These are phyloP conservation scores for Mamestra configurata DNA, from an alignment of 1,140 invertebrate species.

Conservation along the genomic window DNA sequence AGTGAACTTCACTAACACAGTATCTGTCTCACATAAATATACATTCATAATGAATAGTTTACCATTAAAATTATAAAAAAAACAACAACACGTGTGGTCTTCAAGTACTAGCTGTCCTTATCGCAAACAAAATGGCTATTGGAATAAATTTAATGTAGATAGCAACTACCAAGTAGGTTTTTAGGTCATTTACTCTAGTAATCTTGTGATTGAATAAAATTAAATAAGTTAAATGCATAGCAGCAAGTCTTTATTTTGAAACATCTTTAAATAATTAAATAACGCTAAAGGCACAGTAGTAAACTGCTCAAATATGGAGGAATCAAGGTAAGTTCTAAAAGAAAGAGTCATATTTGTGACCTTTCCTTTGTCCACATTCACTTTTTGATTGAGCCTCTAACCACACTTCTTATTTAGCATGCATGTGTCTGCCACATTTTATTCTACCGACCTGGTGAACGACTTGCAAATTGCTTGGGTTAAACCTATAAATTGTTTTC, in stretches of 20 bases:
- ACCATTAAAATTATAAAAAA: conserved; percentile 19
- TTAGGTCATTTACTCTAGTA: conserved; percentile 40
- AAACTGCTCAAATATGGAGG: too few species aligned
- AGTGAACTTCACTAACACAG: conserved; percentile 31
- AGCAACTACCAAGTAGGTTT: conserved; percentile 47
- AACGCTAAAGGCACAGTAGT: too few species aligned
- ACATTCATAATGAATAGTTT: conserved; percentile 37
- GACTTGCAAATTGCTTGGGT: not conserved
- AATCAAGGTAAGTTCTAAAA: too few species aligned
- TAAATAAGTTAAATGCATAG: too few species aligned
- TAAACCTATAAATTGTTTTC: not conserved
- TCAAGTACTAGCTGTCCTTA: conserved; percentile 22
- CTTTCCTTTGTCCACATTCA: too few species aligned
- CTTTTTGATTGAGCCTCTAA: too few species aligned
- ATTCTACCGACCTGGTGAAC: not conserved
- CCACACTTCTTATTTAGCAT: too few species aligned
- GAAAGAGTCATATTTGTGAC: too few species aligned
- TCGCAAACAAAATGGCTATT: conserved; percentile 34
- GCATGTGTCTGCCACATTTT: not conserved
- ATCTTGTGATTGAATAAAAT: not conserved
- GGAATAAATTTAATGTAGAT: conserved; percentile 40
- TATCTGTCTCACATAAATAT: conserved; percentile 16
- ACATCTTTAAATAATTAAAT: too few species aligned
- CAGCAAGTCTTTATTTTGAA: too few species aligned
- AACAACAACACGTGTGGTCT: conserved; percentile 26